phyloP scores from a whole-genome alignment of 2,113 vertebrate genomes.

The Podocnemis expansa region DNA sequence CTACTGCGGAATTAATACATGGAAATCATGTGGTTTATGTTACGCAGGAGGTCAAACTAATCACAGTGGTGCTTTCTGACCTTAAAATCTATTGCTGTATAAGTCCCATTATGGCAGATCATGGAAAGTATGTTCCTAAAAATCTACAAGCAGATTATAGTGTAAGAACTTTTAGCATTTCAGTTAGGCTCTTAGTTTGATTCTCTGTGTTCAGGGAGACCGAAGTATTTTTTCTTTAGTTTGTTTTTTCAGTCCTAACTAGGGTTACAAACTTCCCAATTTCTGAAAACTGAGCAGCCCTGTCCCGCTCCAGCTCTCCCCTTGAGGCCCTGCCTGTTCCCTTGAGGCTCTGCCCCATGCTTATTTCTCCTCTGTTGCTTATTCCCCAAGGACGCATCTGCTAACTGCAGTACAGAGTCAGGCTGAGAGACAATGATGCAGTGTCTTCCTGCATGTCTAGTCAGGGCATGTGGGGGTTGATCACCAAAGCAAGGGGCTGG shows the following conservation, averaged over 20 bases:
- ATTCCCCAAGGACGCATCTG: no score
- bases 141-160: background rate
- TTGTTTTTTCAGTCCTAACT: background rate
- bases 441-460: no score
- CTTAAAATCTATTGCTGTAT: background rate
- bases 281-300: no score
- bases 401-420: no score
- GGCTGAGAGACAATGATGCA: no score
- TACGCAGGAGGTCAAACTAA: background rate
- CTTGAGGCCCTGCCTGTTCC: no score
- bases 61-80: background rate
- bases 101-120: background rate
- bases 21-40: background rate
- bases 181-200: background rate
- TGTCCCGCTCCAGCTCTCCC: no score
- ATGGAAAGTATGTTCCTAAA: background rate
- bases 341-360: no score
- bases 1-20: background rate
- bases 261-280: no score
- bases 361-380: no score
- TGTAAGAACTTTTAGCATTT: background rate
- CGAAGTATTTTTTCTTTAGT: background rate
- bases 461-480: no score
- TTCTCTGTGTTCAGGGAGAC: background rate
- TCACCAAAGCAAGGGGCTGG: no score